These are phyloP conservation scores for Mactra quadrangularis DNA, from an alignment of 1,140 invertebrate species.

Conservation along the genomic window DNA sequence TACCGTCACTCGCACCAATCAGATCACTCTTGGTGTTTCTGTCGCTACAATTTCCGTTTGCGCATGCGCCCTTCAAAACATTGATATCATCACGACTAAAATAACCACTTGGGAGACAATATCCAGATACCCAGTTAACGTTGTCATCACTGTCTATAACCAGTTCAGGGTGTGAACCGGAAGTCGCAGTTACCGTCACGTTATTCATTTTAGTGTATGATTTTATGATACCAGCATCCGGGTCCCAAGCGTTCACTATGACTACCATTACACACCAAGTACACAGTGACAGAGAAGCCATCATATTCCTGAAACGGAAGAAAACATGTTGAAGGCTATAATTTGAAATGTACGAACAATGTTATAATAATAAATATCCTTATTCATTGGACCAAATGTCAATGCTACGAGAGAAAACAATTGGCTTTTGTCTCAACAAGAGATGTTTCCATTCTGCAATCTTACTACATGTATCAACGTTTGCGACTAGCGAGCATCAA, in stretches of 20 bases:
- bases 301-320: too few relatives aligned
- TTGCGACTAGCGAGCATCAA: too few relatives aligned
- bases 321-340: too few relatives aligned
- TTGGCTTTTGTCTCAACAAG: too few relatives aligned
- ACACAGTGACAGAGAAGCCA: too few relatives aligned
- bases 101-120: slow-evolving; percentile 66
- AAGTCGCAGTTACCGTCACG: slow-evolving; percentile 59
- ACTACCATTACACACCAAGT: too few relatives aligned
- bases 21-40: slow-evolving; percentile 7
- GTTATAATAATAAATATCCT: too few relatives aligned
- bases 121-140: slow-evolving; percentile 68
- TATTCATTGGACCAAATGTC: too few relatives aligned
- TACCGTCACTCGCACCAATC: slow-evolving; percentile 55
- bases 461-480: too few relatives aligned
- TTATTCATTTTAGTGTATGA: slow-evolving; percentile 68
- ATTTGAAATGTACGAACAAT: too few relatives aligned
- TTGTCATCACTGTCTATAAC: slow-evolving; percentile 69
- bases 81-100: slow-evolving; percentile 61
- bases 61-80: slow-evolving; percentile 60
- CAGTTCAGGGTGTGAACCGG: slow-evolving; percentile 11
- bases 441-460: too few relatives aligned
- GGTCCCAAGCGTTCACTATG: slow-evolving; percentile 59
- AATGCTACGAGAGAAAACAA: too few relatives aligned
- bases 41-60: slow-evolving; percentile 21
- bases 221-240: slow-evolving; percentile 69